phyloP scores from a whole-genome alignment of 2,113 vertebrate genomes.

The Mobula hypostoma region DNA sequence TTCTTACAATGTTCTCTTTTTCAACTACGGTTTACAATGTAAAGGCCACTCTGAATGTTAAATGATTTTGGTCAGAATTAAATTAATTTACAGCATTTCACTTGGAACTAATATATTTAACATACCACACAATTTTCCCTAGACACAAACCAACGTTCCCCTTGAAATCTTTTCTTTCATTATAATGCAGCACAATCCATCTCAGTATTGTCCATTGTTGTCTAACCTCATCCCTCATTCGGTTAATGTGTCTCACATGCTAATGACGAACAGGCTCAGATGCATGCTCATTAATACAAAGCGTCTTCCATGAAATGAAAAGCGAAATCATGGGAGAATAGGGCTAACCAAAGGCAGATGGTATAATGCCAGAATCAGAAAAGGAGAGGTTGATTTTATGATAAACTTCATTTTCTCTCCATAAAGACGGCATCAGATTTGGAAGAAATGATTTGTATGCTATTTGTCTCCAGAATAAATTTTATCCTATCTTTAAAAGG shows the following conservation, averaged over 20 bases:
- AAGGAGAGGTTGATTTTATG: neutral
- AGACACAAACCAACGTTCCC: neutral
- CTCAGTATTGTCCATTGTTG: slow-evolving; percentile 24
- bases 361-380: neutral
- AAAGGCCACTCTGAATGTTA: neutral
- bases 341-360: neutral
- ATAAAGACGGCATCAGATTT: neutral
- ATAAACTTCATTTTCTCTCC: neutral
- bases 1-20: slow-evolving; percentile 10
- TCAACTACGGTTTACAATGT: neutral
- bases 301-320: neutral
- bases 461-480: neutral
- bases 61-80: neutral
- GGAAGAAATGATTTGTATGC: neutral
- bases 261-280: neutral
- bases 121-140: neutral
- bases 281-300: slow-evolving; percentile 31
- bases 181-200: neutral
- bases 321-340: neutral
- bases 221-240: slow-evolving; percentile 9
- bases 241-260: neutral
- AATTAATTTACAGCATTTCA: neutral
- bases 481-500: neutral
- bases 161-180: neutral
- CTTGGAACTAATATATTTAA: neutral